These are phyloP conservation scores for Anaspis maculata DNA, from an alignment of 2,888 invertebrate genomes.

Conservation along the genomic window DNA sequence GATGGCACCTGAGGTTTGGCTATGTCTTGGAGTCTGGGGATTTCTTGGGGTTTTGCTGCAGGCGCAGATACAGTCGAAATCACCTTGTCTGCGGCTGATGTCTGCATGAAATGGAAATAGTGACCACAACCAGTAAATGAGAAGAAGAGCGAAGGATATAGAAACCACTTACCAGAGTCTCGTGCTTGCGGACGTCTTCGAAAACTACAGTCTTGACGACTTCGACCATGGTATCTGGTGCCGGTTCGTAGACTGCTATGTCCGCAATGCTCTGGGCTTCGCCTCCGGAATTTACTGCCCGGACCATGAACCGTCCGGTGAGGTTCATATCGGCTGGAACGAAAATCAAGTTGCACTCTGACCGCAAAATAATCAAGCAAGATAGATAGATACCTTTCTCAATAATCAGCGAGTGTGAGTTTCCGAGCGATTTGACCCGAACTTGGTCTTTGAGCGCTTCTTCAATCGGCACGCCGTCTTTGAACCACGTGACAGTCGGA, in stretches of 20 bases:
- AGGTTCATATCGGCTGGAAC: constrained; percentile 53
- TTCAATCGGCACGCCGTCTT: constrained; percentile 57
- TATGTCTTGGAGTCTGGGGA: constrained; percentile 16
- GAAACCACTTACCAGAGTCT: constrained; percentile 38
- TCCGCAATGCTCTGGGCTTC: constrained; percentile 77
- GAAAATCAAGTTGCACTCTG: neutral
- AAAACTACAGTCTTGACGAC: constrained; percentile 58
- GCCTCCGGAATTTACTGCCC: constrained; percentile 67
- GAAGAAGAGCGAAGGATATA: constrained; percentile 1
- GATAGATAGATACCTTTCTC: constrained; percentile 52
- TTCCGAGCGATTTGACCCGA: constrained; percentile 56
- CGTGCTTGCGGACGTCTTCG: constrained; percentile 47
- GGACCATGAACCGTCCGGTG: constrained; percentile 69
- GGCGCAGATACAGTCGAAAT: constrained; percentile 26
- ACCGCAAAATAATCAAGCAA: neutral
- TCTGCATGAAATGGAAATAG: constrained; percentile 22
- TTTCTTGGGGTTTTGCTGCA: constrained; percentile 19
- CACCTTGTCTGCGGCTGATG: constrained; percentile 31
- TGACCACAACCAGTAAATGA: constrained; percentile 10
- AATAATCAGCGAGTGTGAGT: constrained; percentile 59
- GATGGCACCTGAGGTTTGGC: constrained; percentile 11
- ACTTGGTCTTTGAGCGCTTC: constrained; percentile 48
- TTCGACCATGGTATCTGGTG: constrained; percentile 59
- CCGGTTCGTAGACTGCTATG: constrained; percentile 63
- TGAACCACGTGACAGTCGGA: constrained; percentile 65